Percentiles rank a stretch among this genome's conserved stretches.
These are phyloP conservation scores for Heliconius eleuchia DNA, from an alignment of 1,140 invertebrate genomes.

Conservation along the genomic window DNA sequence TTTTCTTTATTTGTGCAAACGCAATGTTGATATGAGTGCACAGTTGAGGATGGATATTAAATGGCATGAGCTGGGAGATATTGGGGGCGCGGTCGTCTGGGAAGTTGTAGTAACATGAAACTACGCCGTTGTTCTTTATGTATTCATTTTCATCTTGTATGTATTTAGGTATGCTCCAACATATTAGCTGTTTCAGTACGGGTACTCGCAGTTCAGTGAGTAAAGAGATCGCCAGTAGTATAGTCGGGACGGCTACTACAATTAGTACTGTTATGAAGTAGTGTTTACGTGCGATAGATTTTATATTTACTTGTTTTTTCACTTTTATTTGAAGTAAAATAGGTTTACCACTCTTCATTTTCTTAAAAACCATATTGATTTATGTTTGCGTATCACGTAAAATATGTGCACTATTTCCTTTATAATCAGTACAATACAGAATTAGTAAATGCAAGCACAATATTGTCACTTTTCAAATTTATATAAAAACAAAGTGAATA, in stretches of 20 bases:
- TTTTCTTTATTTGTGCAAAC: constrained; percentile 86
- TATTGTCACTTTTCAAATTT: not conserved
- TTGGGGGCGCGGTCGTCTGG: constrained; percentile 50
- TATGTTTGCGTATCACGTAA: not conserved
- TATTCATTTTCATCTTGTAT: not conserved
- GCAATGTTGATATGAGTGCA: constrained; percentile 92
- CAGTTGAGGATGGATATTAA: constrained; percentile 84
- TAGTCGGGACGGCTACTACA: not conserved
- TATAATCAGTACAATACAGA: not conserved
- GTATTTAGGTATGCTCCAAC: constrained; percentile 10
- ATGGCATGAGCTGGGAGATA: constrained; percentile 76
- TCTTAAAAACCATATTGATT: constrained; percentile 21
- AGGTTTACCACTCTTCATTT: not conserved
- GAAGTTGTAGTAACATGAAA: constrained; percentile 86
- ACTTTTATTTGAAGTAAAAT: not conserved
- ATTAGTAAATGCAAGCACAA: not conserved
- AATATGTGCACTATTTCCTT: not conserved
- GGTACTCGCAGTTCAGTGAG: not conserved
- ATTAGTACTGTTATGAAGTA: constrained; percentile 1
- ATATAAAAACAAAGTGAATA: not conserved
- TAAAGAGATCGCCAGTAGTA: not conserved
- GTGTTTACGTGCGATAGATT: not conserved
- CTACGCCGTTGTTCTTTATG: constrained; percentile 40
- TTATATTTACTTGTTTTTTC: not conserved
- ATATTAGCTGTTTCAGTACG: not conserved